A percentile compares a stretch with the other conserved stretches of the same genome.
phyloP scores from a whole-genome alignment of 2,888 invertebrate genomes.

The Chaetogeoica ovagalla region DNA sequence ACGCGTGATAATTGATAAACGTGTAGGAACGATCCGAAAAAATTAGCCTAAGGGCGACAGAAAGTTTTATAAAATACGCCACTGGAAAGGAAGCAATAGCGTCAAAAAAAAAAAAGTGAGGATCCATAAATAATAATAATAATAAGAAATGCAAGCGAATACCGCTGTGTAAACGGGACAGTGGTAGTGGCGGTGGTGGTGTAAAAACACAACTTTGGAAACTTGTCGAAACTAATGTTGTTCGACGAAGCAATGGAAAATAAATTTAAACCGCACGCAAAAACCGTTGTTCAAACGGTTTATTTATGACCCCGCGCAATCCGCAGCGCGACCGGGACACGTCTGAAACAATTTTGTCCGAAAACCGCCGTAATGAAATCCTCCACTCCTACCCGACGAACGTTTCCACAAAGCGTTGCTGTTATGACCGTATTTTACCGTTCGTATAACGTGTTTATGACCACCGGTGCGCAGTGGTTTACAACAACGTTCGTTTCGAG shows the following conservation, averaged over 20 bases:
- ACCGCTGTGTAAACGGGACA: neutral
- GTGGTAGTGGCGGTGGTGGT: neutral
- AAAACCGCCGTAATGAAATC: neutral
- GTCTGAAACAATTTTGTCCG: constrained; percentile 5
- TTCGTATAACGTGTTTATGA: too few species aligned
- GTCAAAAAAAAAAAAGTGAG: neutral
- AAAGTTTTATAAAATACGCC: too few species aligned
- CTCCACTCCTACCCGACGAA: too few species aligned
- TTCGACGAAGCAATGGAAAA: constrained; percentile 29
- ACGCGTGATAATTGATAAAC: neutral
- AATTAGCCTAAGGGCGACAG: too few species aligned
- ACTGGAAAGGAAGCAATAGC: neutral
- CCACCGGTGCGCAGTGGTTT: too few species aligned
- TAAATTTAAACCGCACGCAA: constrained; percentile 28
- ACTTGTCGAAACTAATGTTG: constrained; percentile 51
- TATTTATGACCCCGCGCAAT: neutral
- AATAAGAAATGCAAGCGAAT: constrained; percentile 7
- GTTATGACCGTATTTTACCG: neutral
- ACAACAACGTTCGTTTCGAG: too few species aligned
- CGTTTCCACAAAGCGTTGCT: neutral
- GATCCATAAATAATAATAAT: constrained; percentile 44
- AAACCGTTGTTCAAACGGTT: constrained; percentile 19
- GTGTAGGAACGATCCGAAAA: neutral
- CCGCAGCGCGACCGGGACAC: too few species aligned
- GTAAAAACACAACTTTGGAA: constrained; percentile 39